Evolutionary conservation across 53 echinoderm and acorn worm species (phyloP).

Genomic region (Holothuria scabra): DNA sequence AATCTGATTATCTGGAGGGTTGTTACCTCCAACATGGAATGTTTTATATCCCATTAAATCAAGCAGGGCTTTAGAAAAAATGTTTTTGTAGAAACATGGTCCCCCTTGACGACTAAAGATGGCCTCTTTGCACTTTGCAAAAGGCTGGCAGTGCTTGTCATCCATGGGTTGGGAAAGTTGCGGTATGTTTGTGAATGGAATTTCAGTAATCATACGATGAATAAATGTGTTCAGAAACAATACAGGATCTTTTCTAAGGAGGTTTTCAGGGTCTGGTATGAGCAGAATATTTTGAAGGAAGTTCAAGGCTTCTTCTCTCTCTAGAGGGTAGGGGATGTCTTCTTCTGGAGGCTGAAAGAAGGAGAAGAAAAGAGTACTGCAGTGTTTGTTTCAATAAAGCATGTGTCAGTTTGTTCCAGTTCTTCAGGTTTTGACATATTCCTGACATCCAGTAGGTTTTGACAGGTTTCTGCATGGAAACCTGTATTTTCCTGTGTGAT

Average conservation of each 20-base stretch:
- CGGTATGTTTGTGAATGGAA: slow-evolving; percentile 19
- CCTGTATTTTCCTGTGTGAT: too few species aligned
- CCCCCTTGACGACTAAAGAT: slow-evolving; percentile 44
- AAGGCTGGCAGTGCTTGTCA: not conserved
- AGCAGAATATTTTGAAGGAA: slow-evolving; percentile 4
- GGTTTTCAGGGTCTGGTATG: not conserved
- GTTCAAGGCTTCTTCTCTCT: not conserved
- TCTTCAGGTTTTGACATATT: too few species aligned
- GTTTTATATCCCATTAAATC: not conserved
- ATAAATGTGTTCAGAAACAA: not conserved
- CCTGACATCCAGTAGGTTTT: too few species aligned
- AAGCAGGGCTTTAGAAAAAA: slow-evolving; percentile 20
- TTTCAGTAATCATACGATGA: not conserved
- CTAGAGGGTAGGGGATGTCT: not conserved
- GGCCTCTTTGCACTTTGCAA: slow-evolving; percentile 36
- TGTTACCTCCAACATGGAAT: slow-evolving; percentile 9
- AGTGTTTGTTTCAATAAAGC: too few species aligned
- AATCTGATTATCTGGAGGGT: not conserved
- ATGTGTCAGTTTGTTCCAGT: too few species aligned
- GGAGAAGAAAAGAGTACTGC: too few species aligned
- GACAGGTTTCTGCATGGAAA: too few species aligned
- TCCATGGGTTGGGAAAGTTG: not conserved
- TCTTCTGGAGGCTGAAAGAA: not conserved
- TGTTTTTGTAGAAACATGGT: slow-evolving; percentile 42
- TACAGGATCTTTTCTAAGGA: not conserved